phyloP scores from a whole-genome alignment of 2,797 vertebrate species.

The Danio choprae region DNA sequence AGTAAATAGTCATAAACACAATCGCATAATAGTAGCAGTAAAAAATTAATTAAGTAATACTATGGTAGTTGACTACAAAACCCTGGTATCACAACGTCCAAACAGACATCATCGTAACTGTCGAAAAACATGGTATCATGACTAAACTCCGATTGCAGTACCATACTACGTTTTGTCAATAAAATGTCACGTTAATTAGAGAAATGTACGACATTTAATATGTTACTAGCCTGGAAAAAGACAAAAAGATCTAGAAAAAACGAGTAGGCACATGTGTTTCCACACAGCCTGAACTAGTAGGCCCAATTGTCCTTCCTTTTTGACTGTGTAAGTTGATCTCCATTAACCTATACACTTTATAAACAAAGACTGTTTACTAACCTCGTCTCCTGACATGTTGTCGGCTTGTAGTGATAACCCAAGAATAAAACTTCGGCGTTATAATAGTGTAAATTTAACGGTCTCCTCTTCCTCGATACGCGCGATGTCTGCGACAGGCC shows the following conservation, averaged over 20 bases:
- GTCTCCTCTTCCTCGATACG: neutral
- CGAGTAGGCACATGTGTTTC: slow-evolving; percentile 25
- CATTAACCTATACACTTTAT: neutral
- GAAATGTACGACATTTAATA: neutral
- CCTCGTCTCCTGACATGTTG: slow-evolving; percentile 60
- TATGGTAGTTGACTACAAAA: neutral
- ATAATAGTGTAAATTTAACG: neutral
- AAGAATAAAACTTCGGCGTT: neutral
- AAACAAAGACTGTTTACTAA: slow-evolving; percentile 2
- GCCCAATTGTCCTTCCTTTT: slow-evolving; percentile 20
- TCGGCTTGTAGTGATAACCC: neutral
- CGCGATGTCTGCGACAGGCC: neutral
- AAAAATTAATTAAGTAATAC: neutral
- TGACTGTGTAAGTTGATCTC: neutral
- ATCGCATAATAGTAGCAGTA: neutral
- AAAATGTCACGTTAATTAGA: neutral
- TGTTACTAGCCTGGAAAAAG: neutral
- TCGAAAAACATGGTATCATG: neutral
- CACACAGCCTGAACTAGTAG: slow-evolving; percentile 18
- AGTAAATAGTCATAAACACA: neutral
- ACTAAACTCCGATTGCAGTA: neutral
- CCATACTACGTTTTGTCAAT: neutral
- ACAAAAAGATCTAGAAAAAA: slow-evolving; percentile 6
- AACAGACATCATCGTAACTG: neutral
- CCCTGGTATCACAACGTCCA: neutral